Evolutionary conservation across 1,140 invertebrate species (phyloP).

Genomic region (Lineus longissimus): DNA sequence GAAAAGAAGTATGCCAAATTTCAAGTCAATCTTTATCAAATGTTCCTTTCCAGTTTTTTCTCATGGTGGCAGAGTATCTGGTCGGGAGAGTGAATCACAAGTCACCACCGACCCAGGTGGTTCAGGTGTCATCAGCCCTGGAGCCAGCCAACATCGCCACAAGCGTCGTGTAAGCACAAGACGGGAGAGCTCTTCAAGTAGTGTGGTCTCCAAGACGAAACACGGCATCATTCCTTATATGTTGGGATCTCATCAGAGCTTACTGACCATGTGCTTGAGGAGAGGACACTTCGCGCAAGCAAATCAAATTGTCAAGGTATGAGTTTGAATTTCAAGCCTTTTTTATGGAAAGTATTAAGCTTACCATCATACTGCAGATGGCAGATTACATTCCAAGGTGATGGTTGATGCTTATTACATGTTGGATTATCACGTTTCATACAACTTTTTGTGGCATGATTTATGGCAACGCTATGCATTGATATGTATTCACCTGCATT

Average conservation of each 20-base stretch:
- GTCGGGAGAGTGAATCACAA: constrained; percentile 5
- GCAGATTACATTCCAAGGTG: too few relatives aligned
- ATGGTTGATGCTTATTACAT: too few relatives aligned
- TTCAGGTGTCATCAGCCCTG: too few relatives aligned
- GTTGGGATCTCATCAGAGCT: constrained; percentile 36
- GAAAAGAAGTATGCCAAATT: too few relatives aligned
- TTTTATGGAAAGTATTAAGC: too few relatives aligned
- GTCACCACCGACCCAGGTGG: background rate
- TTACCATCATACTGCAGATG: too few relatives aligned
- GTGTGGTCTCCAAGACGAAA: background rate
- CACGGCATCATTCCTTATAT: constrained; percentile 38
- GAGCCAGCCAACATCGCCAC: background rate
- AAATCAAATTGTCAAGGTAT: constrained; percentile 46
- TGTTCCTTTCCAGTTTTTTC: too few relatives aligned
- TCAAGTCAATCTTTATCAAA: too few relatives aligned
- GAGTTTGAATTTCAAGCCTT: background rate
- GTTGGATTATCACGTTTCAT: too few relatives aligned
- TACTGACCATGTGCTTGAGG: constrained; percentile 42
- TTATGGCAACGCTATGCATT: too few relatives aligned
- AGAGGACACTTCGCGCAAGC: constrained; percentile 37
- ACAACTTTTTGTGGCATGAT: too few relatives aligned
- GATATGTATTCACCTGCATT: too few relatives aligned
- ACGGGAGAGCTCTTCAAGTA: background rate
- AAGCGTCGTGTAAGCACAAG: background rate
- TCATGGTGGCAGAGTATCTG: background rate